These are phyloP conservation scores for Spilarctia lutea DNA, from an alignment of 2,888 invertebrate genomes.

Conservation along the genomic window DNA sequence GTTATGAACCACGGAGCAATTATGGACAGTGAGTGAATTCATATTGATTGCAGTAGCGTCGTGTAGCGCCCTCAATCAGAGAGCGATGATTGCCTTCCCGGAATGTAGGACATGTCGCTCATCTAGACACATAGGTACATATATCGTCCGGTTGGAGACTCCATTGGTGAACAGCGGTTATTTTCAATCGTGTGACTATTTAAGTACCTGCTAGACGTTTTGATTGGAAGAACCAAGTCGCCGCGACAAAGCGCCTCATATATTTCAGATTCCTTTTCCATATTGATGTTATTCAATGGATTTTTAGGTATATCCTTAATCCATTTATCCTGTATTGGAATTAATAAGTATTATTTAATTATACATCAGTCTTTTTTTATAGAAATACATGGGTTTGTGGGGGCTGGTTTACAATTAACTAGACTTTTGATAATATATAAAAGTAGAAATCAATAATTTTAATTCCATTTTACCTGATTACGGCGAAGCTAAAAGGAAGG, in stretches of 20 bases:
- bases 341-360: background rate
- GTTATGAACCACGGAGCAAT: no score
- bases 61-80: background rate
- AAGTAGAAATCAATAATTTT: background rate
- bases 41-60: no score
- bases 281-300: background rate
- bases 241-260: slow-evolving; percentile 89
- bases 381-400: background rate
- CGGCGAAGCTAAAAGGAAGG: no score
- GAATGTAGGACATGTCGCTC: background rate
- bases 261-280: background rate
- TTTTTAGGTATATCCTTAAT: background rate
- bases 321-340: background rate
- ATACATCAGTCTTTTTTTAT: background rate
- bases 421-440: background rate
- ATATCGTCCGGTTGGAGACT: background rate
- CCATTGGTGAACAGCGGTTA: background rate
- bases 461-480: background rate
- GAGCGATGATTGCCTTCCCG: background rate
- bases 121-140: background rate
- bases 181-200: background rate
- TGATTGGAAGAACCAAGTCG: slow-evolving; percentile 85
- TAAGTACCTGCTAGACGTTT: slow-evolving; percentile 65
- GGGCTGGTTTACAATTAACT: background rate
- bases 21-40: no score